phyloP scores from a whole-genome alignment of 2,113 vertebrate species.

The Danionella cerebrum region DNA sequence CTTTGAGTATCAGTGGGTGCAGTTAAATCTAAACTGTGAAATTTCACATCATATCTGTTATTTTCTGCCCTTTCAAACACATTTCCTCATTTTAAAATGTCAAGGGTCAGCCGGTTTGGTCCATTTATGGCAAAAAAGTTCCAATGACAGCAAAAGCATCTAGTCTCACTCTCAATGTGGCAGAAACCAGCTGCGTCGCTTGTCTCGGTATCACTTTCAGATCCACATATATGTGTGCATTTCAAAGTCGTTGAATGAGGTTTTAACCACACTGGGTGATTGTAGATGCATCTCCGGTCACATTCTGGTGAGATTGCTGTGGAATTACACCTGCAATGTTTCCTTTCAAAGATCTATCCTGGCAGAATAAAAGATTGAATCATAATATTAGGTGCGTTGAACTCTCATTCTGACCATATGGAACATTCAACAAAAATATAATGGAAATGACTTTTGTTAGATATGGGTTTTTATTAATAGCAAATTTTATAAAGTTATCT shows the following conservation, averaged over 20 bases:
- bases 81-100: conserved; percentile 5
- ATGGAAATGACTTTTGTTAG: too few species aligned
- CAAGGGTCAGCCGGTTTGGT: background rate
- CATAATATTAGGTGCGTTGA: too few species aligned
- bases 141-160: background rate
- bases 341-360: background rate
- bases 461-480: too few species aligned
- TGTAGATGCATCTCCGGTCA: background rate
- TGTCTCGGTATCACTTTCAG: background rate
- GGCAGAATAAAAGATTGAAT: too few species aligned
- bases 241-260: too few species aligned
- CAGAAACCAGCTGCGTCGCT: background rate
- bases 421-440: too few species aligned
- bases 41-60: background rate
- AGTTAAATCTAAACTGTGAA: too few species aligned
- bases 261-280: background rate
- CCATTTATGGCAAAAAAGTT: background rate
- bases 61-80: background rate
- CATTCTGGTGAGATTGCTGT: background rate
- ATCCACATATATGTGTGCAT: background rate
- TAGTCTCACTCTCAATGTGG: background rate
- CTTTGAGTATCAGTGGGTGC: too few species aligned
- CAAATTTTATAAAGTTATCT: too few species aligned
- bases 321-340: background rate
- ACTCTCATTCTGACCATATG: too few species aligned